A percentile compares a stretch with the other conserved stretches of the same genome.
These are phyloP conservation scores for Ophioninae sp. DNA, from an alignment of 2,888 invertebrate species.

Conservation along the genomic window DNA sequence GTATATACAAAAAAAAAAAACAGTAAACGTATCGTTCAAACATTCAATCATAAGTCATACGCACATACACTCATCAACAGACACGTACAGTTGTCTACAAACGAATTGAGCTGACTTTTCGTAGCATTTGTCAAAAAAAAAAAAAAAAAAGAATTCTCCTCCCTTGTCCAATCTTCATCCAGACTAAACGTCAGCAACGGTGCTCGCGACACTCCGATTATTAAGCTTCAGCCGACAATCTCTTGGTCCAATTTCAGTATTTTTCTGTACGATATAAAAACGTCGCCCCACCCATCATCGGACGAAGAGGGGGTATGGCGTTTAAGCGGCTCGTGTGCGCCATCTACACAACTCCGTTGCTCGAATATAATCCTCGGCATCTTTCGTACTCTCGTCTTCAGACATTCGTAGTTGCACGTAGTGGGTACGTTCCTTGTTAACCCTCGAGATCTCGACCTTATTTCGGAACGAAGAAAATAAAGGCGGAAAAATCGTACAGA, in stretches of 20 bases:
- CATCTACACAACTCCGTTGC: slow-evolving; percentile 14
- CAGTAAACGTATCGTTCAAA: too few species aligned
- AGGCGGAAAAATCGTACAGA: slow-evolving; percentile 1
- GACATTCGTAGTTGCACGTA: slow-evolving; percentile 45
- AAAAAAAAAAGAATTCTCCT: too few species aligned
- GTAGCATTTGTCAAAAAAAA: too few species aligned
- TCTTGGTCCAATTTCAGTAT: background rate
- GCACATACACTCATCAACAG: too few species aligned
- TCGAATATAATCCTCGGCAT: slow-evolving; percentile 23
- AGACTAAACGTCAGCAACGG: background rate
- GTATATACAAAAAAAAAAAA: too few species aligned
- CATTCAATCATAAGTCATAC: too few species aligned
- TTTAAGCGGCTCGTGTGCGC: slow-evolving; percentile 5
- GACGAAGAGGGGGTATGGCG: background rate
- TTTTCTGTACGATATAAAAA: background rate
- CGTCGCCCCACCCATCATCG: slow-evolving; percentile 16
- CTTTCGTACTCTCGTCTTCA: slow-evolving; percentile 32
- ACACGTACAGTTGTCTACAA: too few species aligned
- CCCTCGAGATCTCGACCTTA: slow-evolving; percentile 60
- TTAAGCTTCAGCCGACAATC: slow-evolving; percentile 10
- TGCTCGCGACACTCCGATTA: background rate
- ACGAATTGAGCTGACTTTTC: too few species aligned
- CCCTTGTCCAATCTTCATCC: background rate
- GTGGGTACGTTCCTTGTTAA: slow-evolving; percentile 50
- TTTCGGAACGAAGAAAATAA: slow-evolving; percentile 25